Conservation (phyloP, 2,888 invertebrate species). For the Aspidapion aeneum region DNA sequence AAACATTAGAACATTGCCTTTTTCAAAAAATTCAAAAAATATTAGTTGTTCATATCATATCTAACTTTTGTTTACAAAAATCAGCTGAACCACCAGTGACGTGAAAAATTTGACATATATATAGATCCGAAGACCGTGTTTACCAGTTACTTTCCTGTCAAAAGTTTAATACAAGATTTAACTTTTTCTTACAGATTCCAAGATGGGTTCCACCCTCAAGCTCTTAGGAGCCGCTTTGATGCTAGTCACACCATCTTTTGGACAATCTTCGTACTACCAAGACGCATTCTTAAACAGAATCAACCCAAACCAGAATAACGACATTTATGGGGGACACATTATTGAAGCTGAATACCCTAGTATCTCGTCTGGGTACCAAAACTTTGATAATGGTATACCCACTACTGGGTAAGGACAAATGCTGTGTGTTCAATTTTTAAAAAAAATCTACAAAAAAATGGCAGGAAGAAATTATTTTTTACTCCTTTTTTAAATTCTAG, state of each 20-base stretch:
- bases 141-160: too few species aligned
- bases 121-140: too few species aligned
- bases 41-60: too few species aligned
- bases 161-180: too few species aligned
- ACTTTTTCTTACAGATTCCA: background rate
- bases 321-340: conserved; percentile 18
- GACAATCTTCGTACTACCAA: conserved; percentile 12
- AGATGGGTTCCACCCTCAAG: background rate
- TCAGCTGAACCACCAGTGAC: too few species aligned
- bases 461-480: too few species aligned
- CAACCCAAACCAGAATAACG: conserved; percentile 10
- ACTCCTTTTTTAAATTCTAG: too few species aligned
- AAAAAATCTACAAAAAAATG: background rate
- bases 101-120: too few species aligned
- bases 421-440: background rate
- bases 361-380: background rate
- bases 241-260: background rate
- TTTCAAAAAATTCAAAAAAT: too few species aligned
- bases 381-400: background rate
- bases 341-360: conserved; percentile 17
- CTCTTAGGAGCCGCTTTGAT: background rate
- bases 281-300: conserved; percentile 21
- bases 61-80: too few species aligned
- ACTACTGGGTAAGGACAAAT: conserved; percentile 1
- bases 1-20: too few species aligned